These are phyloP conservation scores for Danio tinwini DNA, from an alignment of 2,797 vertebrate species.

Conservation along the genomic window DNA sequence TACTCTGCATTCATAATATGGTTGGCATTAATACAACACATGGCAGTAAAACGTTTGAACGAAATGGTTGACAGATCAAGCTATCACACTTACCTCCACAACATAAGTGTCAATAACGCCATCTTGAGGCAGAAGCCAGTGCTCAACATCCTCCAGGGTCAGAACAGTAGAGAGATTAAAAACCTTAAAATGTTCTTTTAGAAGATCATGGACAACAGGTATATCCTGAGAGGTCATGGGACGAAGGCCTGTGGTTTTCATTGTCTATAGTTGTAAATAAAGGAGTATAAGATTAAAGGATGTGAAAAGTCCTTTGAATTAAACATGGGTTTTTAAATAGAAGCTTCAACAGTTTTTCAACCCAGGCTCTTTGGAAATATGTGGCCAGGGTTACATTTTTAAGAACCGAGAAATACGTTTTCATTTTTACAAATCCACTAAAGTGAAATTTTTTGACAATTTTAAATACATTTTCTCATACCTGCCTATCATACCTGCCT, in stretches of 20 bases:
- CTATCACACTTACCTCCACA: slow-evolving; percentile 82
- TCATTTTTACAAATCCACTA: too few relatives aligned
- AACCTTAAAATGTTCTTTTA: slow-evolving; percentile 80
- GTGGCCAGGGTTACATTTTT: too few relatives aligned
- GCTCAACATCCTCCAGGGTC: slow-evolving; percentile 85
- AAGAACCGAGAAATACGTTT: too few relatives aligned
- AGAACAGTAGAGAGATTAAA: slow-evolving; percentile 84
- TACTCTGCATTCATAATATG: slow-evolving; percentile 70
- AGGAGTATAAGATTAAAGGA: neutral
- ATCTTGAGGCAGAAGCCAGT: slow-evolving; percentile 91
- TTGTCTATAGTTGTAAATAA: slow-evolving; percentile 71
- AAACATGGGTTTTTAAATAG: neutral
- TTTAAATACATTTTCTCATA: too few relatives aligned
- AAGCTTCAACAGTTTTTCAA: neutral
- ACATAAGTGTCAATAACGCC: slow-evolving; percentile 92
- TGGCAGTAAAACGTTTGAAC: neutral
- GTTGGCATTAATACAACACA: neutral
- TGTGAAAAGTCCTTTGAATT: neutral
- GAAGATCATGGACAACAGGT: slow-evolving; percentile 77
- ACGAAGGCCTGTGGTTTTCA: slow-evolving; percentile 85
- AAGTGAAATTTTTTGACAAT: too few relatives aligned
- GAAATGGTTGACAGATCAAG: neutral
- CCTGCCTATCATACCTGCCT: too few relatives aligned
- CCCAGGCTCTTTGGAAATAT: too few relatives aligned
- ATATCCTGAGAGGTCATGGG: slow-evolving; percentile 86